Evolutionary conservation across 1,140 invertebrate genomes (phyloP).

Genomic region (Drosophila setifemur): DNA sequence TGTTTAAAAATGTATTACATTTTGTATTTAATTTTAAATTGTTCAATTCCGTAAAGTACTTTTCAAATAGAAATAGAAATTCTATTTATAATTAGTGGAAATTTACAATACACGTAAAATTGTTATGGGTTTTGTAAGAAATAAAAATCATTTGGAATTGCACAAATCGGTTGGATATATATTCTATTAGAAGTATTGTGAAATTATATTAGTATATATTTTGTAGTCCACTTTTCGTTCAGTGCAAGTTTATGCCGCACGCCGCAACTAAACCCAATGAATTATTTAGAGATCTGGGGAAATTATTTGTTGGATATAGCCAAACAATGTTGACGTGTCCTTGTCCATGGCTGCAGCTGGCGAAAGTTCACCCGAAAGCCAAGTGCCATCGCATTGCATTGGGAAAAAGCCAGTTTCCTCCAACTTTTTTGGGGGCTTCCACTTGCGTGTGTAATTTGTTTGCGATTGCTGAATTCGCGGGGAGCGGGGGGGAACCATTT

Average conservation of each 20-base stretch:
- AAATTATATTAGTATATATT: too few species aligned
- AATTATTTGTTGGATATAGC: slow-evolving; percentile 5
- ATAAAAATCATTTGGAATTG: too few species aligned
- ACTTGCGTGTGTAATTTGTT: slow-evolving; percentile 41
- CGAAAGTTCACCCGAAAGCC: slow-evolving; percentile 22
- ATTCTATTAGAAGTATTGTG: too few species aligned
- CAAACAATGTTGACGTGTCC: slow-evolving; percentile 18
- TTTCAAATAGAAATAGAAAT: too few species aligned
- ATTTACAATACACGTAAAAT: too few species aligned
- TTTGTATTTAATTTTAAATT: not conserved
- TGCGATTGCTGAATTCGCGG: slow-evolving; percentile 19
- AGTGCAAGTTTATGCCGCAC: not conserved
- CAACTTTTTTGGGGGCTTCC: slow-evolving; percentile 26
- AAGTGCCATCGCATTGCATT: slow-evolving; percentile 32
- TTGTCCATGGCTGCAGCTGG: slow-evolving; percentile 47
- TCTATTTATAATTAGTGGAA: too few species aligned
- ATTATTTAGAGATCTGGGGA: slow-evolving; percentile 20
- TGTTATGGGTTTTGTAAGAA: too few species aligned
- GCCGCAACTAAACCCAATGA: not conserved
- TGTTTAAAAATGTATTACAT: too few species aligned
- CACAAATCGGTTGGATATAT: too few species aligned
- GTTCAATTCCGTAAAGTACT: too few species aligned
- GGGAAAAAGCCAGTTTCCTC: slow-evolving; percentile 8
- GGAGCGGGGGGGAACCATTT: slow-evolving; percentile 36
- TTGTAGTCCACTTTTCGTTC: not conserved